A percentile compares a stretch with the other conserved stretches of the same genome.
Evolutionary conservation across 2,797 vertebrate genomes (phyloP).

Genomic region (Parotocinclus haroldoi): DNA sequence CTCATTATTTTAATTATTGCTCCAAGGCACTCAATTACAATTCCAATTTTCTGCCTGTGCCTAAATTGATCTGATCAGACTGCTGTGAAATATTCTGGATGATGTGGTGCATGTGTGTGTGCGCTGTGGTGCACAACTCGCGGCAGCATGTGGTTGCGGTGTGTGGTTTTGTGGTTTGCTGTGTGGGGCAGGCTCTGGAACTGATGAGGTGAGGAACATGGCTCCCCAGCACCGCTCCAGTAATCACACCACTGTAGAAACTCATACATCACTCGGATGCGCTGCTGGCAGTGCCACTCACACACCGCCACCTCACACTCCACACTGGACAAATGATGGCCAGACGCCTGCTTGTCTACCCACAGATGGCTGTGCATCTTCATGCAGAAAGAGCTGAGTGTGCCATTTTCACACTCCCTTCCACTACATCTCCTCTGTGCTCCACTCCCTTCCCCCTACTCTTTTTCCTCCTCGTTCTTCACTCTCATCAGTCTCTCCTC

Average conservation of each 20-base stretch:
- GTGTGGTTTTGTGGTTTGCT: conserved; percentile 70
- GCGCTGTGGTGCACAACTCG: conserved; percentile 56
- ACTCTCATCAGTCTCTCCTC: conserved; percentile 36
- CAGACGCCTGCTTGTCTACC: conserved; percentile 91
- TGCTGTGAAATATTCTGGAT: conserved; percentile 88
- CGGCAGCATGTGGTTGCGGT: conserved; percentile 70
- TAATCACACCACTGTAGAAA: conserved; percentile 99
- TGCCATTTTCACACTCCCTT: conserved; percentile 72
- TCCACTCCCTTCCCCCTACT: conserved; percentile 47
- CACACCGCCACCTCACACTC: conserved; percentile 97
- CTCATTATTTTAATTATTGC: conserved; percentile 86
- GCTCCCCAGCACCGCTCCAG: conserved; percentile 91
- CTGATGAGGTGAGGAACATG: conserved; percentile 99
- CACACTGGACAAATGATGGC: conserved; percentile 98
- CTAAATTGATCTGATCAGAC: conserved; percentile 91
- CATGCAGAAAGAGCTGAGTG: conserved; percentile 86
- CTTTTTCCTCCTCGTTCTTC: conserved; percentile 58
- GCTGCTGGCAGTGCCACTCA: conserved; percentile 95
- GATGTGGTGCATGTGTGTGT: conserved; percentile 76
- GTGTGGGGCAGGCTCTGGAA: conserved; percentile 95
- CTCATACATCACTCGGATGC: conserved; percentile 99
- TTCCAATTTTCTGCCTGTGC: conserved; percentile 83
- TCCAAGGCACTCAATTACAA: conserved; percentile 79
- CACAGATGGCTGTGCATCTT: conserved; percentile 89
- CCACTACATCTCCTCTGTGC: conserved; percentile 58